phyloP scores from a whole-genome alignment of 2,113 vertebrate species.

The Lontra canadensis region DNA sequence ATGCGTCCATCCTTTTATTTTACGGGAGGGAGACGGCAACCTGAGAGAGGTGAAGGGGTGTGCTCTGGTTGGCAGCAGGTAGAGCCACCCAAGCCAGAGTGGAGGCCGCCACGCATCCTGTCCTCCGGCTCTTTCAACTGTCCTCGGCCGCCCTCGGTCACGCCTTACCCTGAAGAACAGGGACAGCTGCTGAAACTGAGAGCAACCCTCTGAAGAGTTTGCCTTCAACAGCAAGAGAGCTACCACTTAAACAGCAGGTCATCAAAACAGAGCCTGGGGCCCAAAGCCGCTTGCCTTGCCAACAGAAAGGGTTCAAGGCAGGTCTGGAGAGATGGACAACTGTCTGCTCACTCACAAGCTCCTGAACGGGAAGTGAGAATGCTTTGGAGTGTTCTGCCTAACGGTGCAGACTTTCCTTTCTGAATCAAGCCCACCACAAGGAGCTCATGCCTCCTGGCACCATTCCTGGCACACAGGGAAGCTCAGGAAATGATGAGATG shows the following conservation, averaged over 20 bases:
- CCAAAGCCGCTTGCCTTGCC: not conserved
- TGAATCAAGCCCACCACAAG: not conserved
- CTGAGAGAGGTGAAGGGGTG: not conserved
- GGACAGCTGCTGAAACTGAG: not conserved
- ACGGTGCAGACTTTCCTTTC: not conserved
- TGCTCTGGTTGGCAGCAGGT: not conserved
- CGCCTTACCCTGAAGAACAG: not conserved
- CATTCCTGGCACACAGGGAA: not conserved
- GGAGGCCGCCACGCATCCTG: not conserved
- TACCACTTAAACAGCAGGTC: not conserved
- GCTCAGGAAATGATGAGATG: not conserved
- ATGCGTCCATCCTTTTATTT: not conserved
- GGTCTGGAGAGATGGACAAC: not conserved
- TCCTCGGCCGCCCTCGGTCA: not conserved
- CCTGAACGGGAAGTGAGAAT: not conserved
- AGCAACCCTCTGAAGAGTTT: not conserved
- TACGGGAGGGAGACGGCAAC: not conserved
- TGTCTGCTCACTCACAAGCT: not conserved
- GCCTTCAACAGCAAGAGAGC: not conserved
- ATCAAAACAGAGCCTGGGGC: not conserved
- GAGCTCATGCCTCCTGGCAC: not conserved
- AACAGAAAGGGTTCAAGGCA: not conserved
- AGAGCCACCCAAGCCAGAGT: not conserved
- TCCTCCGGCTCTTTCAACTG: not conserved
- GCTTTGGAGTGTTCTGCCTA: too few relatives aligned